Percentiles rank a stretch among this genome's conserved stretches.
Conservation (phyloP, 1,140 invertebrate genomes). For the Lerema accius region DNA sequence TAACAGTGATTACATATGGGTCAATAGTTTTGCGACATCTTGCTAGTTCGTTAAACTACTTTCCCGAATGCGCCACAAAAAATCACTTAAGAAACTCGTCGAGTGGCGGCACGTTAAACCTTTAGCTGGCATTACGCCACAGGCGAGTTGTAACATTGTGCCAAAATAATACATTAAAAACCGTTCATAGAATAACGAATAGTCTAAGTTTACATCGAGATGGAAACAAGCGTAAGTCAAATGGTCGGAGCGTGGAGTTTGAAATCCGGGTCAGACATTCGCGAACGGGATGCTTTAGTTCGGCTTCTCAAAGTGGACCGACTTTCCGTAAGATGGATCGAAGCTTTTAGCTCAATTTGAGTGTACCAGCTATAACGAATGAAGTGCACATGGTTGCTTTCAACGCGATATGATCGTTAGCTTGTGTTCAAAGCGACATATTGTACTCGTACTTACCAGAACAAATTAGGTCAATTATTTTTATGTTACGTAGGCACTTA, state of each 20-base stretch:
- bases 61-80: slow-evolving; percentile 57
- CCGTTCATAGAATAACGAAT: slow-evolving; percentile 58
- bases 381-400: slow-evolving; percentile 50
- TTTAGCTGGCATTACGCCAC: slow-evolving; percentile 70
- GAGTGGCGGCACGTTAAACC: slow-evolving; percentile 65
- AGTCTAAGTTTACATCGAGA: slow-evolving; percentile 49
- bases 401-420: slow-evolving; percentile 47
- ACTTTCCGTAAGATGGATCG: slow-evolving; percentile 67
- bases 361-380: slow-evolving; percentile 58
- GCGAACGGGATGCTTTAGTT: slow-evolving; percentile 60
- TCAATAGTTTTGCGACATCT: slow-evolving; percentile 71
- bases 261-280: slow-evolving; percentile 59
- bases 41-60: slow-evolving; percentile 72
- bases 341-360: slow-evolving; percentile 72
- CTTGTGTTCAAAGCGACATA: slow-evolving; percentile 41
- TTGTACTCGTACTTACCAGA: no score
- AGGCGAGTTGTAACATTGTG: slow-evolving; percentile 57
- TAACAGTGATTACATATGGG: slow-evolving; percentile 70
- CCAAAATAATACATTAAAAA: slow-evolving; percentile 76
- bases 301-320: slow-evolving; percentile 61
- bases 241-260: slow-evolving; percentile 45
- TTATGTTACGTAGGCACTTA: no score
- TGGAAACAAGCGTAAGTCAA: slow-evolving; percentile 36
- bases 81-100: slow-evolving; percentile 71
- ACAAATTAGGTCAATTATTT: no score